These are phyloP conservation scores for Cloeon dipterum DNA, from an alignment of 2,888 invertebrate species.

Conservation along the genomic window DNA sequence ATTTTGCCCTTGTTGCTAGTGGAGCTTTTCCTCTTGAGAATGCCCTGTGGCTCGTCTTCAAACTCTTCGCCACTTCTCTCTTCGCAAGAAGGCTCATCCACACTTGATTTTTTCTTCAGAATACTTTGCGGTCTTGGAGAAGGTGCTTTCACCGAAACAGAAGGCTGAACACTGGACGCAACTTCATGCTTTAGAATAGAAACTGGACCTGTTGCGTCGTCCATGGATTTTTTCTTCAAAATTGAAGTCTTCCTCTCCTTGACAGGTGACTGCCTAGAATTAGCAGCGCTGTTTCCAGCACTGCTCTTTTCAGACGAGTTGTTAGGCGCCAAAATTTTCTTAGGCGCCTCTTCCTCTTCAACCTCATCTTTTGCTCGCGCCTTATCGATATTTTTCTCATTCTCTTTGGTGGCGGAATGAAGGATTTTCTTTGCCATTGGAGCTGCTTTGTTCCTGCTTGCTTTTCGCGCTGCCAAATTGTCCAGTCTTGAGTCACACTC, in stretches of 20 bases:
- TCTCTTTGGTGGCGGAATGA: too few species aligned
- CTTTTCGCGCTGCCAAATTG: neutral
- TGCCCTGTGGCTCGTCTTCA: conserved; percentile 45
- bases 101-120: conserved; percentile 58
- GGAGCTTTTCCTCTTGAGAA: conserved; percentile 40
- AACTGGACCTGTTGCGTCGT: neutral
- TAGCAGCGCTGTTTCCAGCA: too few species aligned
- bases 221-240: neutral
- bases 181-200: conserved; percentile 1
- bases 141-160: conserved; percentile 40
- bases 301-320: too few species aligned
- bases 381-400: neutral
- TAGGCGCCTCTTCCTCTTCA: too few species aligned
- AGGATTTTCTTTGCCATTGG: too few species aligned
- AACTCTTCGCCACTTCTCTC: conserved; percentile 30
- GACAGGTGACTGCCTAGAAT: too few species aligned
- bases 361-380: too few species aligned
- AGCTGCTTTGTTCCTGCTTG: too few species aligned
- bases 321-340: too few species aligned
- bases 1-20: neutral
- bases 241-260: neutral
- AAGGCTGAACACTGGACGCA: too few species aligned
- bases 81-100: conserved; percentile 44
- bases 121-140: conserved; percentile 40
- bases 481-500: neutral